Base-by-base conservation (phyloP, 2,797 vertebrate species). In the Staurois parvus region DNA sequence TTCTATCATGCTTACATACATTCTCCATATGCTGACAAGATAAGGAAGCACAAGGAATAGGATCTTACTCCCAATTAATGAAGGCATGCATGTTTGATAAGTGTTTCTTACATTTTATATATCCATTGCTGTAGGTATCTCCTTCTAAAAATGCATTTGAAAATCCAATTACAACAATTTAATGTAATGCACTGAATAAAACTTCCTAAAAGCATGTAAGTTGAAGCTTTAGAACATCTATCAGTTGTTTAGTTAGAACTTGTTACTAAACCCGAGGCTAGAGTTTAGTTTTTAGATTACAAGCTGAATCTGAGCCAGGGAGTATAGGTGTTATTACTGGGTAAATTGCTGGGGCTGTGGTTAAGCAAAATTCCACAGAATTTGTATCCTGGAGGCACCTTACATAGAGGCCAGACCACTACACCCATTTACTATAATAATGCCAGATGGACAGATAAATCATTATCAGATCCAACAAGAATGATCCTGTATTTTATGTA, bases 191-290 rank as follows among this genome's bases (percentile, higher is more conserved):
- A 21, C 30, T 34, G 9, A 10, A 70, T 37, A 32, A 3, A 21
- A 37, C 29, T 70, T 70, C 6, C 2, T 37, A 3, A 59, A 59
- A 59, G 52, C 9, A 2, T 70, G 9, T 24, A 59, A 24, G 52
- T 24, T 59, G 6, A 59, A 59, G 52, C 7, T 59, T 59, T 19
- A 59, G 52, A 59, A 59, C 52, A 59, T 59, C 21, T 59, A 21
- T 19, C 21, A 59, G 21, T 34, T 32, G 34, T 59, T 59, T n/a
- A 40, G 37, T 62, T 76, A 76, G 12, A 62, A 76, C 24, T 19
- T 62, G 29, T 62, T 34, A 76, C 48, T 24, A 76, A 32, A 76
- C 56, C 56, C 64, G 75, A 76, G 75, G 75, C 74, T 62, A 64
- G 32, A 29, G 29, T 30, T 59, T 24, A 34, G 4, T 62, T 64